Evolutionary conservation across 2,113 vertebrate species (phyloP).

Genomic region (Amazona guildingii): DNA sequence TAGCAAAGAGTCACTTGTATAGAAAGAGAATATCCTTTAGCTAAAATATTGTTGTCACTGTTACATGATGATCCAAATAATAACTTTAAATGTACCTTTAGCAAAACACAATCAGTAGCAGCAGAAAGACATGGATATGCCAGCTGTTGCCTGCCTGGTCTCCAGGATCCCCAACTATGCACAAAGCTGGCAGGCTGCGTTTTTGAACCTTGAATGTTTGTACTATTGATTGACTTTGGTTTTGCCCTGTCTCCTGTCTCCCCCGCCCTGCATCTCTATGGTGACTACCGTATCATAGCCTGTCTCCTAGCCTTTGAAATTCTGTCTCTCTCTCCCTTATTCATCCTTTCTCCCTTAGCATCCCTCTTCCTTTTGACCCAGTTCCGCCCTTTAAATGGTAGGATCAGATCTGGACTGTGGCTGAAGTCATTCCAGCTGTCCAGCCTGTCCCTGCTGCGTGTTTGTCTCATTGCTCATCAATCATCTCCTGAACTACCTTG

Average conservation of each 20-base stretch:
- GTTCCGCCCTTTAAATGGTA: conserved; percentile 20
- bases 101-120: not conserved
- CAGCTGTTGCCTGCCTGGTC: not conserved
- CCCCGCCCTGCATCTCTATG: conserved; percentile 24
- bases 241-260: conserved; percentile 5
- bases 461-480: conserved; percentile 57
- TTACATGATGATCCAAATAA: not conserved
- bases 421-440: conserved; percentile 60
- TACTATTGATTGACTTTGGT: not conserved
- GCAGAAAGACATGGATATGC: not conserved
- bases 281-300: conserved; percentile 1
- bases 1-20: not conserved
- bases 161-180: not conserved
- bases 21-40: not conserved
- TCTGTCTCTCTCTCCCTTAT: not conserved
- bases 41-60: not conserved
- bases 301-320: not conserved
- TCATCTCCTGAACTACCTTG: conserved; percentile 17
- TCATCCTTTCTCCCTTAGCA: conserved; percentile 12
- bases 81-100: not conserved
- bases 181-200: not conserved
- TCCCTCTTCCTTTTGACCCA: conserved; percentile 7
- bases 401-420: conserved; percentile 10
- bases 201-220: conserved; percentile 9
- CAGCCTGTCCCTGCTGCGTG: conserved; percentile 14